A percentile compares a stretch with the other conserved stretches of the same genome.
phyloP scores from a whole-genome alignment of 2,888 invertebrate species.

The Thymelicus sylvestris region DNA sequence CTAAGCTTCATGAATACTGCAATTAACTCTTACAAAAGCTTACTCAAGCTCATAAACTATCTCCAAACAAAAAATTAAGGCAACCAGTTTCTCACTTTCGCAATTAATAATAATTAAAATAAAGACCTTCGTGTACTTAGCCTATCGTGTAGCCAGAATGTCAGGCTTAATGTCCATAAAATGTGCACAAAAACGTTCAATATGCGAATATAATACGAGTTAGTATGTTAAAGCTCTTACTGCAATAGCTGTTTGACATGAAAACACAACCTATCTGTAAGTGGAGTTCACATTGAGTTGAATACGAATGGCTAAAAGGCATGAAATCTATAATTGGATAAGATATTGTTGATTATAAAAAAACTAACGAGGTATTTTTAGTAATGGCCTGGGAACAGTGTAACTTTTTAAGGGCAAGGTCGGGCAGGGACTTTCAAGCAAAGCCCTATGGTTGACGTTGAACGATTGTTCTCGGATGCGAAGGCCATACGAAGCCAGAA shows the following conservation, averaged over 20 bases:
- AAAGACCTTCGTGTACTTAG: too few relatives aligned
- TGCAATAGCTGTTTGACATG: constrained; percentile 18
- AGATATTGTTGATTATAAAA: constrained; percentile 1
- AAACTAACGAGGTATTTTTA: constrained; percentile 4
- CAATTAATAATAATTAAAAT: too few relatives aligned
- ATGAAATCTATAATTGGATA: constrained; percentile 27
- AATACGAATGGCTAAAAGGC: constrained; percentile 17
- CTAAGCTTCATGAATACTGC: too few relatives aligned
- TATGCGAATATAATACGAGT: too few relatives aligned
- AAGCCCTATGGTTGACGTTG: constrained; percentile 48
- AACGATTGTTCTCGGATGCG: constrained; percentile 37
- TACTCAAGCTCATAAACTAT: too few relatives aligned
- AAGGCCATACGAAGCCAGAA: constrained; percentile 17
- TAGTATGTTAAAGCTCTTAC: neutral
- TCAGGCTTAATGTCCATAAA: too few relatives aligned
- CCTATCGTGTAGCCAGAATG: too few relatives aligned
- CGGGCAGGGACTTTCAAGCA: constrained; percentile 64
- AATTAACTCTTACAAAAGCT: too few relatives aligned
- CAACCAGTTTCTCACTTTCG: too few relatives aligned
- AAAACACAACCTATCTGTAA: constrained; percentile 11
- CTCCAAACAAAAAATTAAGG: too few relatives aligned
- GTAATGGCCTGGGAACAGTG: neutral
- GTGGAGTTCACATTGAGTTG: constrained; percentile 17
- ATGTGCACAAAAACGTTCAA: too few relatives aligned
- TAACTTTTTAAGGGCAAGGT: constrained; percentile 65